A percentile compares a stretch with the other conserved stretches of the same genome.
These are phyloP conservation scores for Equus przewalskii DNA, from an alignment of 2,113 vertebrate genomes.

Conservation along the genomic window DNA sequence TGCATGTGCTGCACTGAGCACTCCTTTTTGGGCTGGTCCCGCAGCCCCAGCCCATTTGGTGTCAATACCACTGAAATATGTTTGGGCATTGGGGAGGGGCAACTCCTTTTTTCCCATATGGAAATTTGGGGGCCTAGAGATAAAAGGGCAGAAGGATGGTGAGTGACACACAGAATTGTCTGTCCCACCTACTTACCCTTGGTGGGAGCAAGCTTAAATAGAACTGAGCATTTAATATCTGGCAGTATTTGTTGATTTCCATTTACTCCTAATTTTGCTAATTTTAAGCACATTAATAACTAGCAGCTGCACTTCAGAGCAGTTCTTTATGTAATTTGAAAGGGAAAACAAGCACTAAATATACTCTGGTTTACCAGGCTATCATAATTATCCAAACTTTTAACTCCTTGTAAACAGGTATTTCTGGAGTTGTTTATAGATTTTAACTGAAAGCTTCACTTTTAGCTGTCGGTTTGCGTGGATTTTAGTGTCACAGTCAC, in stretches of 20 bases:
- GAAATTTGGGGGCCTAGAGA: conserved; percentile 4
- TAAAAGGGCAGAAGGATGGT: conserved; percentile 57
- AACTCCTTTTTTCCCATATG: not conserved
- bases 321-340: conserved; percentile 62
- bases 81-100: too few species aligned
- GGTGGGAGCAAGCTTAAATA: conserved; percentile 66
- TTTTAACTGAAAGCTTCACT: not conserved
- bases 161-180: conserved; percentile 63
- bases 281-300: conserved; percentile 75
- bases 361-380: not conserved
- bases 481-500: fast-evolving
- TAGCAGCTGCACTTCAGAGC: conserved; percentile 70
- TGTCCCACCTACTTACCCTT: not conserved
- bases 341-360: conserved; percentile 72
- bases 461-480: not conserved
- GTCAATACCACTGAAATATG: not conserved
- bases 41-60: not conserved
- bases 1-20: fast-evolving
- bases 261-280: conserved; percentile 71
- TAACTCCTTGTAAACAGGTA: conserved; percentile 46
- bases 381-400: not conserved
- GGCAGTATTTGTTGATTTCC: conserved; percentile 74
- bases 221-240: conserved; percentile 70
- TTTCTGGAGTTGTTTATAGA: not conserved
- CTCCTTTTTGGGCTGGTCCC: not conserved